Evolutionary conservation across 2,888 invertebrate genomes (phyloP).

Genomic region (Sympetrum striolatum): DNA sequence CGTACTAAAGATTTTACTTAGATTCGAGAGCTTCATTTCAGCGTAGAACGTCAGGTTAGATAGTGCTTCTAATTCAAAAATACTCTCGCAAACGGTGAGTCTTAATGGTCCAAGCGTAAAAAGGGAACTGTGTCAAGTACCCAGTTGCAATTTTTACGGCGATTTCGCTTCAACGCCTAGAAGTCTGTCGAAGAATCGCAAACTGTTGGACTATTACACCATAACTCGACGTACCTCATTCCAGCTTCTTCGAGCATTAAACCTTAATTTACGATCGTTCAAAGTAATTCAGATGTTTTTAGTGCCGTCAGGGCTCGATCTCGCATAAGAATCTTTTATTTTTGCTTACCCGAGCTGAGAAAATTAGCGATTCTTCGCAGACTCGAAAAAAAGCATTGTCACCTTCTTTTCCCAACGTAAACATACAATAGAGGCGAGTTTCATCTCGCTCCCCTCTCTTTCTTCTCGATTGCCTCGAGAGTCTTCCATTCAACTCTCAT

Average conservation of each 20-base stretch:
- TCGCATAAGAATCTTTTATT: background rate
- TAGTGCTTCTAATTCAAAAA: too few relatives aligned
- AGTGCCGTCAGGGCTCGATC: background rate
- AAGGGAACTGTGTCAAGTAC: too few relatives aligned
- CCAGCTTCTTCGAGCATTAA: background rate
- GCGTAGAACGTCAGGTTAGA: too few relatives aligned
- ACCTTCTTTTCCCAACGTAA: slow-evolving; percentile 22
- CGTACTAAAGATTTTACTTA: background rate
- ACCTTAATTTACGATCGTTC: background rate
- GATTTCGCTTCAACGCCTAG: background rate
- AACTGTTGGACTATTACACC: too few relatives aligned
- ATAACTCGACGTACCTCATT: too few relatives aligned
- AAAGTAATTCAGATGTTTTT: background rate
- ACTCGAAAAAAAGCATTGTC: slow-evolving; percentile 3
- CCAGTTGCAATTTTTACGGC: background rate
- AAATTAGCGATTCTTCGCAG: background rate
- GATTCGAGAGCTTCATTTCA: background rate
- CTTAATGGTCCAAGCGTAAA: too few relatives aligned
- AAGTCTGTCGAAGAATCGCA: background rate
- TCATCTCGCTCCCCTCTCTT: slow-evolving; percentile 17
- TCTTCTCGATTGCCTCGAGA: slow-evolving; percentile 6
- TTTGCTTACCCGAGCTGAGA: background rate
- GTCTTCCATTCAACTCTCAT: slow-evolving; percentile 4
- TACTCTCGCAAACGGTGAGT: too few relatives aligned
- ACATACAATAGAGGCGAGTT: background rate